Percentiles rank a stretch among this genome's conserved stretches.
These are phyloP conservation scores for Dicroscelio sp. DNA, from an alignment of 2,888 invertebrate genomes.

Conservation along the genomic window DNA sequence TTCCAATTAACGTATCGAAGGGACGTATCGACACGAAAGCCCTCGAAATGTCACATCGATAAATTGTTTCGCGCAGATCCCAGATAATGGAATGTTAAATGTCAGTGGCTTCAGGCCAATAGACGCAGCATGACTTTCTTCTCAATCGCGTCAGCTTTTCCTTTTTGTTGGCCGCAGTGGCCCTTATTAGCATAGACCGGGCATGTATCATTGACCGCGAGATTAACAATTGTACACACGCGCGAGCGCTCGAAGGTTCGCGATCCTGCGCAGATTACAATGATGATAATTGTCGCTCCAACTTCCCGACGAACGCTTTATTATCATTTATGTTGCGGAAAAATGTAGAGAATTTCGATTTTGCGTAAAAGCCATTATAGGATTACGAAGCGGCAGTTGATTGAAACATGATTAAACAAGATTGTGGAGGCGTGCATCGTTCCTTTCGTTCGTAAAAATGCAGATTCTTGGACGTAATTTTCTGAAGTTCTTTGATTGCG, in stretches of 20 bases:
- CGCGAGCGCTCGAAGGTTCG: conserved; percentile 1
- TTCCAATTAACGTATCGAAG: conserved; percentile 79
- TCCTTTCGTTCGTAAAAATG: neutral
- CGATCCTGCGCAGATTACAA: conserved; percentile 58
- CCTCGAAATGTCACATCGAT: conserved; percentile 79
- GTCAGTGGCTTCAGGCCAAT: conserved; percentile 69
- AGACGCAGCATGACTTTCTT: conserved; percentile 76
- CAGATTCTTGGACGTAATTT: neutral
- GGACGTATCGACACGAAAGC: conserved; percentile 77
- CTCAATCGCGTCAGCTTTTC: conserved; percentile 67
- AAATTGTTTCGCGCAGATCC: conserved; percentile 76
- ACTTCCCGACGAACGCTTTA: conserved; percentile 33
- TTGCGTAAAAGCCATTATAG: neutral
- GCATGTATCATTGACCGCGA: conserved; percentile 39
- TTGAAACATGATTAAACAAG: too few species aligned
- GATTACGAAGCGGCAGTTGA: neutral
- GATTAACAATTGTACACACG: conserved; percentile 59
- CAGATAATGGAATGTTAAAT: conserved; percentile 77
- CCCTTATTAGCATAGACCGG: conserved; percentile 76
- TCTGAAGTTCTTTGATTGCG: neutral
- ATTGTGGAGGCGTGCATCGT: too few species aligned
- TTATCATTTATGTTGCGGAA: too few species aligned
- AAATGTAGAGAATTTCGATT: neutral
- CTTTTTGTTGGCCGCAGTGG: conserved; percentile 57
- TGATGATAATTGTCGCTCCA: conserved; percentile 43